A percentile compares a stretch with the other conserved stretches of the same genome.
These are phyloP conservation scores for Anolis carolinensis DNA, from an alignment of 2,113 vertebrate species.

Conservation along the genomic window DNA sequence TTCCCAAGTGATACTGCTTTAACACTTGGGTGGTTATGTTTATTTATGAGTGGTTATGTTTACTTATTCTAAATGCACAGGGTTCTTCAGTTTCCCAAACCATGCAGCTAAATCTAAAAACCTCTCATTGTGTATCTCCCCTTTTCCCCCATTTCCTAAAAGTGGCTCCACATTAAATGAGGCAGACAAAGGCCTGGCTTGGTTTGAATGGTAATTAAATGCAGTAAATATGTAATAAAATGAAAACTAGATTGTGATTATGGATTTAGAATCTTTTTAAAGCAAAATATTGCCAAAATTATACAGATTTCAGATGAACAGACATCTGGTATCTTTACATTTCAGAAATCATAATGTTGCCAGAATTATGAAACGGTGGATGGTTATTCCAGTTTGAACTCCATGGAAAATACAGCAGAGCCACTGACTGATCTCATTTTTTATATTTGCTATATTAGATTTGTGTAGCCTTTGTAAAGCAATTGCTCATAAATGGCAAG, in stretches of 20 bases:
- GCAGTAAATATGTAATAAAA: neutral
- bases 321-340: neutral
- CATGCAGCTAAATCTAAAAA: neutral
- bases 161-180: neutral
- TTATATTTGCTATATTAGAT: neutral
- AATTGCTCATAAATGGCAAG: conserved; percentile 50
- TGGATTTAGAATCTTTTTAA: neutral
- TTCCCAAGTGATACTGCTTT: neutral
- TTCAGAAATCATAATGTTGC: neutral
- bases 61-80: neutral
- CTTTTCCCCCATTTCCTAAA: neutral
- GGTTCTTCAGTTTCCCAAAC: neutral
- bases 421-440: neutral
- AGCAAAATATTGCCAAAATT: neutral
- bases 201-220: neutral
- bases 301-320: neutral
- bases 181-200: neutral
- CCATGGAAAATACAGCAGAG: neutral
- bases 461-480: conserved; percentile 34
- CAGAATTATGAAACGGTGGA: neutral
- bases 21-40: neutral
- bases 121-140: neutral
- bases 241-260: neutral
- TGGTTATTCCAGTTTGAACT: neutral
- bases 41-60: neutral